A percentile compares a stretch with the other conserved stretches of the same genome.
Evolutionary conservation across 2,888 invertebrate genomes (phyloP).

Genomic region (Thecophora atra): DNA sequence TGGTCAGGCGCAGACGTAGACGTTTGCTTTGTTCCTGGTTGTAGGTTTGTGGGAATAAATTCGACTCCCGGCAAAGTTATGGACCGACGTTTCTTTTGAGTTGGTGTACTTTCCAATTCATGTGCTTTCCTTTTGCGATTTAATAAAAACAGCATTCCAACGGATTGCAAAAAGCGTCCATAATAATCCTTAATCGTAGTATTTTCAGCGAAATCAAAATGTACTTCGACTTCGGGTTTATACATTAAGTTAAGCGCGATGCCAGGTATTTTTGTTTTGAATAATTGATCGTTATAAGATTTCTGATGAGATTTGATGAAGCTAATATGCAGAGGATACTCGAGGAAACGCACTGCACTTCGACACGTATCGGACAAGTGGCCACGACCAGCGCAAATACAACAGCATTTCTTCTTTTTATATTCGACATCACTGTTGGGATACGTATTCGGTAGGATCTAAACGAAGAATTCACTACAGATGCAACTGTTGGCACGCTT

Average conservation of each 20-base stretch:
- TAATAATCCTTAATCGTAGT: conserved; percentile 52
- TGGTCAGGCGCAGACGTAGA: conserved; percentile 45
- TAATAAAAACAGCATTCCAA: conserved; percentile 51
- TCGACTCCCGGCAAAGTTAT: conserved; percentile 27
- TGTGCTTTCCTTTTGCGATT: conserved; percentile 44
- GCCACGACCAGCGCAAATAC: conserved; percentile 70
- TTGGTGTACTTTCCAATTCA: background rate
- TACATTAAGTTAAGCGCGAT: conserved; percentile 52
- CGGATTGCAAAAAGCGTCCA: conserved; percentile 58
- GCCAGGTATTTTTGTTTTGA: conserved; percentile 43
- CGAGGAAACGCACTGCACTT: conserved; percentile 54
- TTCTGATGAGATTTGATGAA: conserved; percentile 61
- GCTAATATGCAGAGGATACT: conserved; percentile 53
- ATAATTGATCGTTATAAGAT: conserved; percentile 55
- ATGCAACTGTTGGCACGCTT: background rate
- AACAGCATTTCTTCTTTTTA: conserved; percentile 67
- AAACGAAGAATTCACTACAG: conserved; percentile 39
- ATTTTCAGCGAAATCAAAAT: conserved; percentile 52
- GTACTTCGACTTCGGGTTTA: conserved; percentile 49
- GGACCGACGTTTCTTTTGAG: conserved; percentile 35
- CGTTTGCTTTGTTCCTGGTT: background rate
- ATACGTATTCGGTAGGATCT: conserved; percentile 67
- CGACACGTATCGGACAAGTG: conserved; percentile 66
- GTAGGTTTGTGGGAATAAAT: conserved; percentile 48
- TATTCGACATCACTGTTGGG: conserved; percentile 54